Conservation (phyloP, 2,797 vertebrate species). For the Eospalax fontanierii region DNA sequence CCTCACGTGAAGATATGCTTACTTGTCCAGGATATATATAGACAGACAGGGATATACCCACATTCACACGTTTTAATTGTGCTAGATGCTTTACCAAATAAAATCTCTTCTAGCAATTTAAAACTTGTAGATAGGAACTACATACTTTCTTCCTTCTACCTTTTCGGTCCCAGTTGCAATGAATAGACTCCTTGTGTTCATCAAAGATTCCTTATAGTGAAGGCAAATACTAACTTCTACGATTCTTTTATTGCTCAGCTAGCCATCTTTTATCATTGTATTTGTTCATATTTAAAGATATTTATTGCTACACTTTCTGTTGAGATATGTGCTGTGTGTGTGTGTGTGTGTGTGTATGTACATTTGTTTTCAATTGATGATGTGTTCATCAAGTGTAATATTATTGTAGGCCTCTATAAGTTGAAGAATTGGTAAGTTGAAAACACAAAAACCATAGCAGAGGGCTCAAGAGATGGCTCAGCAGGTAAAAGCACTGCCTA, state of each 20-base stretch:
- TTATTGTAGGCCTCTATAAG: neutral
- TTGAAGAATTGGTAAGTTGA: neutral
- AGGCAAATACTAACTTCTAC: neutral
- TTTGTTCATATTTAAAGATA: neutral
- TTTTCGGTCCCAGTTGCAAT: neutral
- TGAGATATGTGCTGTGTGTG: neutral
- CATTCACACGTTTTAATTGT: neutral
- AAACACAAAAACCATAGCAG: neutral
- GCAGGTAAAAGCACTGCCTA: too few species aligned
- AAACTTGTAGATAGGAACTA: neutral
- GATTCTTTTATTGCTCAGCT: neutral
- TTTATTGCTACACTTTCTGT: neutral
- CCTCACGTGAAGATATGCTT: neutral
- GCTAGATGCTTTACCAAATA: neutral
- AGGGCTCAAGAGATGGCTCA: too few species aligned
- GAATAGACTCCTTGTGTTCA: neutral
- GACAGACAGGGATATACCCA: neutral
- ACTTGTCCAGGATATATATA: neutral
- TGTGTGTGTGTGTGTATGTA: neutral
- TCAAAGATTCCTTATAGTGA: neutral
- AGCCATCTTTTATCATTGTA: neutral
- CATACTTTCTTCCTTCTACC: neutral
- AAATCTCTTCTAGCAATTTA: neutral
- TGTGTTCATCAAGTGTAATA: neutral
- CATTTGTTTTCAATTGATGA: too few species aligned